A percentile compares a stretch with the other conserved stretches of the same genome.
Evolutionary conservation across 2,113 vertebrate species (phyloP).

Genomic region (Myiozetetes cayanensis): DNA sequence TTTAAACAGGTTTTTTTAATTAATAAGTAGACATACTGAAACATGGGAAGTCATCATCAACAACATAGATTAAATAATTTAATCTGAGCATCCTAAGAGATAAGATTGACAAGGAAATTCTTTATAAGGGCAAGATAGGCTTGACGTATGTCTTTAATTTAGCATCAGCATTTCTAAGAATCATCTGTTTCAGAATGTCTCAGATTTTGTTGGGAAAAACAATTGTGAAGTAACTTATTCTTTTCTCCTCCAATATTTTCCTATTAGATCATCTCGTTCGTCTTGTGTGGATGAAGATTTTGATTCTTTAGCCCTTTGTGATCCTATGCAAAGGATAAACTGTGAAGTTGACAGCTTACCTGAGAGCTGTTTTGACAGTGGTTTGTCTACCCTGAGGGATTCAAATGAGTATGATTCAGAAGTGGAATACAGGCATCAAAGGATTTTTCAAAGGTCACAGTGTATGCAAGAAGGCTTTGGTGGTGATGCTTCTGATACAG

Average conservation of each 20-base stretch:
- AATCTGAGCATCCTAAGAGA: background rate
- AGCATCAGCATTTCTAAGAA: background rate
- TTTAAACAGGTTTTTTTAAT: background rate
- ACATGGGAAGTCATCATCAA: background rate
- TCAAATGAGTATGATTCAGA: slow-evolving; percentile 91
- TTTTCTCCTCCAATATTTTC: background rate
- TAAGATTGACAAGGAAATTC: background rate
- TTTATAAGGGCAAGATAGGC: background rate
- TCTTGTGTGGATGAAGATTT: slow-evolving; percentile 81
- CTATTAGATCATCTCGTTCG: slow-evolving; percentile 76
- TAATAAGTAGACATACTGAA: background rate
- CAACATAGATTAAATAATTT: background rate
- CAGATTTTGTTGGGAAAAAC: background rate
- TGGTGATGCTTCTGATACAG: slow-evolving; percentile 82
- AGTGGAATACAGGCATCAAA: slow-evolving; percentile 77
- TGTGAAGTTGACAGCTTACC: slow-evolving; percentile 90
- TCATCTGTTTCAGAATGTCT: background rate
- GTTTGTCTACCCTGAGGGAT: slow-evolving; percentile 89
- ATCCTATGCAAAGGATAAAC: slow-evolving; percentile 85
- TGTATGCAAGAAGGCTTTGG: slow-evolving; percentile 66
- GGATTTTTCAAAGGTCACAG: slow-evolving; percentile 59
- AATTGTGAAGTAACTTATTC: background rate
- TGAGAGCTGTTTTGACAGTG: slow-evolving; percentile 91
- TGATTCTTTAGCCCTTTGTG: slow-evolving; percentile 89
- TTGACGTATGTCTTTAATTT: background rate